Base-by-base conservation (phyloP, 2,888 invertebrate species). In the Leptopterna dolabrata region DNA sequence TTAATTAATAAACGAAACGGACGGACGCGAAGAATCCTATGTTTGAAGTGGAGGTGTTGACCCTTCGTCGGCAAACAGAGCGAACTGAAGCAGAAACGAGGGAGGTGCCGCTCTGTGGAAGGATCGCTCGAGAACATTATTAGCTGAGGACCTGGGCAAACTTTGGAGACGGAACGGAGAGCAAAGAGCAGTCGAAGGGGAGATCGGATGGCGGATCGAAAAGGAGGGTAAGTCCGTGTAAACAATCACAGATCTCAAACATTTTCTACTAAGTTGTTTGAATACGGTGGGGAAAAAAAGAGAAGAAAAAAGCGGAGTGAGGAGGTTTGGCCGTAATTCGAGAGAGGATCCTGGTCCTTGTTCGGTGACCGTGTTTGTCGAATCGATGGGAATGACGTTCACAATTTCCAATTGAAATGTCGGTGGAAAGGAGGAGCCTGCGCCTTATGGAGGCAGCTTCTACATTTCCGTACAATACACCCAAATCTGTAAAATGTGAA, bases 261-360 rank as follows among this genome's bases (percentile, higher is more conserved):
- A 80, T 80, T 80, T 80, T 51, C 73, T 55, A 41, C 51, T 80
- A 80, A 80, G 80, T 80, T 80, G 80, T 80, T 80, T 80, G 80
- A 19, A n/a, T 51, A 80, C 43, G 76, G 41, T 29, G 16, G 27
- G 29, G 29, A 36, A 55, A 55, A 43, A 6, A 55, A 55, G 55
- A 7, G n/a, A 55, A 55, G 55, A 19, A 19, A 55, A 7, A 19
- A 55, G 7, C 55, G n/a, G 19, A n/a, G 19, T 1, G 14, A 19
- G 19, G 55, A 19, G 7, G 19, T 0, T 16, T n/a, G 11, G 45
- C 43, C 43, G n/a, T 43, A 43, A 6, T 11, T 43, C 43, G 19
- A 19, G 19, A n/a, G n/a, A n/a, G n/a, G n/a, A n/a, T n/a, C 19
- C 55, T 55, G 16, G 55, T 19, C 19, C 55, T 55, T 19, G 16